Evolutionary conservation across 2,113 vertebrate species (phyloP).

Genomic region (Rhinopithecus roxellana): DNA sequence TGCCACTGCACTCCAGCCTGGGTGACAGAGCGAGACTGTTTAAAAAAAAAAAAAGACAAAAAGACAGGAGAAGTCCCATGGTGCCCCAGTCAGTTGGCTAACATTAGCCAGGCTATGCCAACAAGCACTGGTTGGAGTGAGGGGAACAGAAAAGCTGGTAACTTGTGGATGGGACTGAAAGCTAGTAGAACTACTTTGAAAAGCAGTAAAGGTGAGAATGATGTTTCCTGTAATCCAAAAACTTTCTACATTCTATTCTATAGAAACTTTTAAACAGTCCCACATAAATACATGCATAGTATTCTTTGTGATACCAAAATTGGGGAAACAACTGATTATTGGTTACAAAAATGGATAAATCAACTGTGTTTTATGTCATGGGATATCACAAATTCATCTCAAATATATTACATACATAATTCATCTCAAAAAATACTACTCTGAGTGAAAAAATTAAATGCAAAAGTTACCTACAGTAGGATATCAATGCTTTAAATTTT

Average conservation of each 20-base stretch:
- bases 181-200: not conserved
- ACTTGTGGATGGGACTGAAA: too few relatives aligned
- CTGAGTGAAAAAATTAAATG: not conserved
- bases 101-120: not conserved
- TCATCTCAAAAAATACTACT: not conserved
- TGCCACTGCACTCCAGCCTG: too few relatives aligned
- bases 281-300: not conserved
- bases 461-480: not conserved
- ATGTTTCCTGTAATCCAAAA: not conserved
- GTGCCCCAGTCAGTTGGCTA: too few relatives aligned
- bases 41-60: too few relatives aligned
- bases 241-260: not conserved
- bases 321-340: not conserved
- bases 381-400: not conserved
- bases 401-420: not conserved
- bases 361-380: not conserved
- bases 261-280: not conserved
- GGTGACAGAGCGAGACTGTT: too few relatives aligned
- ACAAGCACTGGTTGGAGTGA: not conserved
- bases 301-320: not conserved
- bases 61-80: not conserved
- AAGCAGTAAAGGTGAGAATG: not conserved
- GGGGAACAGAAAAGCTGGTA: not conserved
- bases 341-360: not conserved
- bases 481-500: not conserved